Conservation (phyloP, 2,888 invertebrate species). For the Autographa pulchrina region DNA sequence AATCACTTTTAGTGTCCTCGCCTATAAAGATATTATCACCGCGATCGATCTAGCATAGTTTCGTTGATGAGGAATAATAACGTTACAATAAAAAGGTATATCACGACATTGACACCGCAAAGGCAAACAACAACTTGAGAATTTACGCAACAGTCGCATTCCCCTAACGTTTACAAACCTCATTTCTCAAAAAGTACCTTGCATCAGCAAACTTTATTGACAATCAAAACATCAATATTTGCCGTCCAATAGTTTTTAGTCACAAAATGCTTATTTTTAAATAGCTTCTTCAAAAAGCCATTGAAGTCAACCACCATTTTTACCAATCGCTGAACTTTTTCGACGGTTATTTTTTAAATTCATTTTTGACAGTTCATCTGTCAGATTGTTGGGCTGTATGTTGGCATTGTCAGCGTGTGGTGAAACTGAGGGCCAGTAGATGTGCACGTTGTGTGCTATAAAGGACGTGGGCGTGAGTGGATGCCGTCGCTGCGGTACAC, state of each 20-base stretch:
- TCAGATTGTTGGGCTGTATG: slow-evolving; percentile 29
- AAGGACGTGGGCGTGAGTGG: slow-evolving; percentile 56
- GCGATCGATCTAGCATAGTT: slow-evolving; percentile 44
- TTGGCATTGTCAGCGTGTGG: slow-evolving; percentile 37
- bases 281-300: slow-evolving; percentile 41
- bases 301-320: slow-evolving; percentile 26
- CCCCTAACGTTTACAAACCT: slow-evolving; percentile 37
- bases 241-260: slow-evolving; percentile 31
- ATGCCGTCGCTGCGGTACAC: slow-evolving; percentile 62
- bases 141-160: slow-evolving; percentile 39
- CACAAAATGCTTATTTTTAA: slow-evolving; percentile 35
- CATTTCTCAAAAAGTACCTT: slow-evolving; percentile 49
- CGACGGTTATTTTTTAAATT: slow-evolving; percentile 12
- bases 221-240: slow-evolving; percentile 28
- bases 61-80: slow-evolving; percentile 50
- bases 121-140: slow-evolving; percentile 53
- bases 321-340: not conserved
- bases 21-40: not conserved
- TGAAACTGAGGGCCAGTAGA: slow-evolving; percentile 35
- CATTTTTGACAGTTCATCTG: slow-evolving; percentile 19
- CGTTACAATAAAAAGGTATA: slow-evolving; percentile 36
- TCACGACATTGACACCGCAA: slow-evolving; percentile 46
- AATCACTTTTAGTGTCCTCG: not conserved
- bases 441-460: slow-evolving; percentile 47
- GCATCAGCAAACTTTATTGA: slow-evolving; percentile 42